These are phyloP conservation scores for Vombatus ursinus DNA, from an alignment of 2,113 vertebrate genomes.

Conservation along the genomic window DNA sequence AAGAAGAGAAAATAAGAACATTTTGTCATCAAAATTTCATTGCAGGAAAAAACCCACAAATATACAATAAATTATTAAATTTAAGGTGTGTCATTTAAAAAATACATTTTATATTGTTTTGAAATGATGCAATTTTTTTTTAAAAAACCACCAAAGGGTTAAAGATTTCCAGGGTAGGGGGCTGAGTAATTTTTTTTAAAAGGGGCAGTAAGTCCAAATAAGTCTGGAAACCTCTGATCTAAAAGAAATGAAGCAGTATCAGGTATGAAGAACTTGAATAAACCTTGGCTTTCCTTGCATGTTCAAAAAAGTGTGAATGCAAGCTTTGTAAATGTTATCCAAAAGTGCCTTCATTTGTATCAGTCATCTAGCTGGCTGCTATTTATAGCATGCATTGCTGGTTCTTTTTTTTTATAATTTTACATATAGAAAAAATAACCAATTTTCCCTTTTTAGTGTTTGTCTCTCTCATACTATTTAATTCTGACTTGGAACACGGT, in stretches of 20 bases:
- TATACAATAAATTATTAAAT: no score
- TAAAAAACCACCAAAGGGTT: no score
- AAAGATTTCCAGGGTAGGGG: no score
- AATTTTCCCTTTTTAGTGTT: neutral
- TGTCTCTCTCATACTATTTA: neutral
- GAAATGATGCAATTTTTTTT: no score
- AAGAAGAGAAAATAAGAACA: no score
- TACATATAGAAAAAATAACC: neutral
- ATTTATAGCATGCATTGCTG: neutral
- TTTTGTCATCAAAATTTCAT: no score
- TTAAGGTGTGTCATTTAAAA: no score
- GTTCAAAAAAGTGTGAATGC: neutral
- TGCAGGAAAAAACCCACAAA: no score
- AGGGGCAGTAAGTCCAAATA: no score
- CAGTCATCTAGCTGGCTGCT: neutral
- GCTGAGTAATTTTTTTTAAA: no score
- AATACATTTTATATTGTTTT: no score
- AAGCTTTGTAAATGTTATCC: neutral
- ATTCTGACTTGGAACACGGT: neutral
- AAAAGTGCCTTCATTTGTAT: neutral
- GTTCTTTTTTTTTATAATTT: neutral
- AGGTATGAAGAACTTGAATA: neutral
- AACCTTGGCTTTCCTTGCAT: neutral
- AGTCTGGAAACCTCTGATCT: neutral
- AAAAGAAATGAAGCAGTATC: neutral